These are phyloP conservation scores for Pogonognathellus flavescens DNA, from an alignment of 1,140 invertebrate genomes.

Conservation along the genomic window DNA sequence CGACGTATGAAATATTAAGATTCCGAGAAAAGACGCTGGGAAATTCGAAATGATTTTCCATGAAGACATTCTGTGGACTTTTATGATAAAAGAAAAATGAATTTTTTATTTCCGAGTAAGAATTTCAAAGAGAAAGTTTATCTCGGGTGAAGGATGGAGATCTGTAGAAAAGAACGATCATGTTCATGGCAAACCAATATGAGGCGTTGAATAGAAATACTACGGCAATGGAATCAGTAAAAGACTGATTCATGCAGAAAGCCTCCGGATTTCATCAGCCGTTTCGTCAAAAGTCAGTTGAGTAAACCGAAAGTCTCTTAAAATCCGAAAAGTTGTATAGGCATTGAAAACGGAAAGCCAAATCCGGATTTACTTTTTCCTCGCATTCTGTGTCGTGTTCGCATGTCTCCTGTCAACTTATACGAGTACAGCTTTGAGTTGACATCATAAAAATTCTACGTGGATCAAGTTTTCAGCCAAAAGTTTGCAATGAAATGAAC, in stretches of 20 bases:
- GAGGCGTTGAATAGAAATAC: neutral
- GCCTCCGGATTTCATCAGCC: neutral
- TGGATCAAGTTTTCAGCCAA: constrained; percentile 21
- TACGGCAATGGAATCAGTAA: neutral
- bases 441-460: neutral
- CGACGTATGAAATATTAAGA: too few relatives aligned
- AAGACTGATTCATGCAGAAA: neutral
- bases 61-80: too few relatives aligned
- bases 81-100: too few relatives aligned
- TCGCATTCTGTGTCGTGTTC: too few relatives aligned
- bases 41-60: too few relatives aligned
- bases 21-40: too few relatives aligned
- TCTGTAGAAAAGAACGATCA: constrained; percentile 62
- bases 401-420: constrained; percentile 6
- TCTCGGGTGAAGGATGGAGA: too few relatives aligned
- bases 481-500: neutral
- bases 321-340: neutral
- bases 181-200: neutral
- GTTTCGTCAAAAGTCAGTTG: constrained; percentile 1
- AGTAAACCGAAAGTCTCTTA: neutral
- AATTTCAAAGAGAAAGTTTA: too few relatives aligned
- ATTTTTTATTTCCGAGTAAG: too few relatives aligned
- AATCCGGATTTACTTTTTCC: neutral
- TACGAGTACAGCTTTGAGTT: neutral
- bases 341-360: neutral